Evolutionary conservation across 2,797 vertebrate species (phyloP).

Genomic region (Harpagifer antarcticus): DNA sequence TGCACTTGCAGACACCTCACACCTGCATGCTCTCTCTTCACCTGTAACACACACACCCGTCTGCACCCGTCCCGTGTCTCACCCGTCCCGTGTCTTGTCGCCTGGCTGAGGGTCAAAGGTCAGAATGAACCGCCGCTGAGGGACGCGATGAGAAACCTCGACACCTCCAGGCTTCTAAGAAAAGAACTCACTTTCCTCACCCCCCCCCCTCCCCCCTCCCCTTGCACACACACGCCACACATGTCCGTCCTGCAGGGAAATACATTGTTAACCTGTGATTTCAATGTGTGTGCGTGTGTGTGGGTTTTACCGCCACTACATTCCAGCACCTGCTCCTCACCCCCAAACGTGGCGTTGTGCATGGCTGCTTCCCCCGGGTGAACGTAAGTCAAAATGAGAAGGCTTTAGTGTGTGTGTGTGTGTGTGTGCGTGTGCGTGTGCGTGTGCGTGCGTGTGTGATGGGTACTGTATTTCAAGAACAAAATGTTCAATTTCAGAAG

Average conservation of each 20-base stretch:
- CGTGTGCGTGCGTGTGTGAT: background rate
- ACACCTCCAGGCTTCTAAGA: conserved; percentile 47
- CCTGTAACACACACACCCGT: conserved; percentile 44
- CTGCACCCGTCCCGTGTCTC: conserved; percentile 64
- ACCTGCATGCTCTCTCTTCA: conserved; percentile 66
- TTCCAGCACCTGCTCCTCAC: conserved; percentile 84
- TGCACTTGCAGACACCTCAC: conserved; percentile 49
- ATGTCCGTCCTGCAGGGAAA: conserved; percentile 57
- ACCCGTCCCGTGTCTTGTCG: conserved; percentile 39
- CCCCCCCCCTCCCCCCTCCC: too few species aligned
- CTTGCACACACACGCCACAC: conserved; percentile 19
- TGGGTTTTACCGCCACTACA: conserved; percentile 72
- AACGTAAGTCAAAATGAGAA: conserved; percentile 9
- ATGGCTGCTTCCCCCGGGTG: conserved; percentile 73
- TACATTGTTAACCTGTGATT: conserved; percentile 62
- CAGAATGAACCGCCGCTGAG: conserved; percentile 78
- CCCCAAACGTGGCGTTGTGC: conserved; percentile 57
- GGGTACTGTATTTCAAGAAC: conserved; percentile 47
- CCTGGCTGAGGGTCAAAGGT: conserved; percentile 74
- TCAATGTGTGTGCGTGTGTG: conserved; percentile 21
- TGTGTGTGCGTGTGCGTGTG: background rate
- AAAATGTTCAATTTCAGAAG: conserved; percentile 22
- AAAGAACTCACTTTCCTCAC: background rate
- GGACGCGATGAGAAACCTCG: conserved; percentile 78
- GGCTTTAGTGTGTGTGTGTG: conserved; percentile 12